Percentiles rank a stretch among this genome's conserved stretches.
Evolutionary conservation across 2,113 vertebrate genomes (phyloP).

Genomic region (Stegastes partitus): DNA sequence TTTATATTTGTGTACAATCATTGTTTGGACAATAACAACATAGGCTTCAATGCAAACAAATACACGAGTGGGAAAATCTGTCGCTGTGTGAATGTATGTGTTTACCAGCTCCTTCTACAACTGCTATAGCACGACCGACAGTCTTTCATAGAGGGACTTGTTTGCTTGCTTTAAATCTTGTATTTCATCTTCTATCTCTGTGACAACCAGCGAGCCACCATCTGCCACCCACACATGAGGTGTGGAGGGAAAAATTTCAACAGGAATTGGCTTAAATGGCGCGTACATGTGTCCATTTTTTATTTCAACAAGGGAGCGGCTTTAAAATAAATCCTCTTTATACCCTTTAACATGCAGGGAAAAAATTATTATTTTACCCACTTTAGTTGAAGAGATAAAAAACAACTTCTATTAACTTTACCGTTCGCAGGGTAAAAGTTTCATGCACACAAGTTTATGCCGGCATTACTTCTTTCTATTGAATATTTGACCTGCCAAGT

Average conservation of each 20-base stretch:
- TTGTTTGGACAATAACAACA: not conserved
- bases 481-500: slow-evolving; percentile 62
- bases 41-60: slow-evolving; percentile 6
- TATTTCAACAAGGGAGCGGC: slow-evolving; percentile 28
- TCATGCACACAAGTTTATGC: slow-evolving; percentile 37
- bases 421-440: slow-evolving; percentile 42
- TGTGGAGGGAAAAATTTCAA: slow-evolving; percentile 52
- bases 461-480: slow-evolving; percentile 26
- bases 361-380: slow-evolving; percentile 3
- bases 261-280: slow-evolving; percentile 44
- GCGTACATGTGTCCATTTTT: slow-evolving; percentile 30
- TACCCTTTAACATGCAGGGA: not conserved
- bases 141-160: slow-evolving; percentile 43
- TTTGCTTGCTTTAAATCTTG: slow-evolving; percentile 64
- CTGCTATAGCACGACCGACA: slow-evolving; percentile 9
- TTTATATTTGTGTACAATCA: too few species aligned
- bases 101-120: slow-evolving; percentile 14
- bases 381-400: slow-evolving; percentile 5
- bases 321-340: slow-evolving; percentile 11
- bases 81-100: not conserved
- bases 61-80: not conserved
- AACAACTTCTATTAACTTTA: slow-evolving; percentile 23
- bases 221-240: slow-evolving; percentile 71
- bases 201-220: slow-evolving; percentile 64
- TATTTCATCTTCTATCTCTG: slow-evolving; percentile 61